phyloP scores from a whole-genome alignment of 1,140 invertebrate genomes.

The Zeugodacus cucurbitae region DNA sequence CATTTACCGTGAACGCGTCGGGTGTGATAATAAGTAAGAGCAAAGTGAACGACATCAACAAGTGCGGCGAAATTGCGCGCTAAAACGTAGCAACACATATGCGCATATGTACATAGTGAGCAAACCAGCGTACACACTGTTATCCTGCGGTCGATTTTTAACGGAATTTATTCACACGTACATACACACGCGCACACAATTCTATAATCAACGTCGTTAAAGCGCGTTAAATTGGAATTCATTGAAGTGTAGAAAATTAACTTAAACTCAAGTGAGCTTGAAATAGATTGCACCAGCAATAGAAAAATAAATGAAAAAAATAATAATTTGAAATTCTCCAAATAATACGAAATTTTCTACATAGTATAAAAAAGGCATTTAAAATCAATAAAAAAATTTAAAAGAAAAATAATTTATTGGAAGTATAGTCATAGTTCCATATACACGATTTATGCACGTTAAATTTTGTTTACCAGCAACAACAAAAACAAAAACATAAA shows the following conservation, averaged over 20 bases:
- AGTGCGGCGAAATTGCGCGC: constrained; percentile 30
- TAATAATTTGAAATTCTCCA: neutral
- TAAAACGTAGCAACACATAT: neutral
- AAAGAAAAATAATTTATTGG: neutral
- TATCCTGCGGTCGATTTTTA: constrained; percentile 9
- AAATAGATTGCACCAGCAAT: neutral
- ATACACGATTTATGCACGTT: neutral
- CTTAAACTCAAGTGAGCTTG: neutral
- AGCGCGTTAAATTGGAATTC: neutral
- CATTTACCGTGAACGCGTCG: too few species aligned
- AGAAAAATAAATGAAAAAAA: neutral
- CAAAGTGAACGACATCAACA: neutral
- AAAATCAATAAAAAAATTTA: neutral
- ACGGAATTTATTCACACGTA: neutral
- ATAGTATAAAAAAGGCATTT: neutral
- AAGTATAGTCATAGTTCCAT: too few species aligned
- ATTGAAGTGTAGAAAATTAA: neutral
- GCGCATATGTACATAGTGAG: neutral
- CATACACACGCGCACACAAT: too few species aligned
- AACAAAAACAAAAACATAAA: neutral
- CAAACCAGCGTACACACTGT: too few species aligned
- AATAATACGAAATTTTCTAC: neutral
- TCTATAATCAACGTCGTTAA: neutral
- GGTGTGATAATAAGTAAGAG: neutral
- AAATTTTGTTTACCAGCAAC: neutral